Percentiles rank a stretch among this genome's conserved stretches.
Conservation (phyloP, 2,113 vertebrate genomes). For the Notarius quadriscutis region DNA sequence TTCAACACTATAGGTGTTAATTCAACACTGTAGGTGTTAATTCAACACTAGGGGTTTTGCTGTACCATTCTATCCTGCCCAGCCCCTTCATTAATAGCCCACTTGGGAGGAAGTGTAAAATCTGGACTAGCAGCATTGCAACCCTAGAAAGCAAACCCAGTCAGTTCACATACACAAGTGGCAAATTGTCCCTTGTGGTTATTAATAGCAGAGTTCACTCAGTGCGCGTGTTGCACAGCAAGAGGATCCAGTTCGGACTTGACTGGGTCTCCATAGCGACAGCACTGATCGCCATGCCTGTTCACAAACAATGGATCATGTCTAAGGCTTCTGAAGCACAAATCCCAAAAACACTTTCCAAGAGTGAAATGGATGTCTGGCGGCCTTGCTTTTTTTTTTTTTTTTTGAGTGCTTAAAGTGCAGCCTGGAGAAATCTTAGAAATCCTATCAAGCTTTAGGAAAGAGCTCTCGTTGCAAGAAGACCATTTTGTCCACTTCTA, state of each 20-base stretch:
- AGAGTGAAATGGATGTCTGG: constrained; percentile 23
- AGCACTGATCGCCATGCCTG: constrained; percentile 47
- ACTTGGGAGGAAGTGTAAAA: constrained; percentile 25
- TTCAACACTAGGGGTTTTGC: not conserved
- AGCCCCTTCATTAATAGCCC: constrained; percentile 12
- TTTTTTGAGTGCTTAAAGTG: constrained; percentile 2
- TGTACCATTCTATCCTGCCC: not conserved
- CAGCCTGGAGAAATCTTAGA: constrained; percentile 7
- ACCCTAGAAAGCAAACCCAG: constrained; percentile 58
- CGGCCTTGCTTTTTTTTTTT: not conserved
- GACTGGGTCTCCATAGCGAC: constrained; percentile 66
- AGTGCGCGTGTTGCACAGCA: constrained; percentile 67
- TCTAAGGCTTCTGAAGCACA: constrained; percentile 44
- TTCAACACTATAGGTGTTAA: not conserved
- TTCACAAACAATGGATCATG: constrained; percentile 56
- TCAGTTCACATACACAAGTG: constrained; percentile 67
- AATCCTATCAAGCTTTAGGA: constrained; percentile 25
- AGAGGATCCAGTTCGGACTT: constrained; percentile 73
- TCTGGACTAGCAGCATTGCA: constrained; percentile 28
- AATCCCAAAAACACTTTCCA: constrained; percentile 6
- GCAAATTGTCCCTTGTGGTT: constrained; percentile 66
- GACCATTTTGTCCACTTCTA: not conserved
- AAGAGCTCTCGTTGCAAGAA: not conserved
- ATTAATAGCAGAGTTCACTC: constrained; percentile 69
- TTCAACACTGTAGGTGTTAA: constrained; percentile 12